Percentiles rank a stretch among this genome's conserved stretches.
Evolutionary conservation across 2,888 invertebrate genomes (phyloP).

Genomic region (Cantharis lateralis): DNA sequence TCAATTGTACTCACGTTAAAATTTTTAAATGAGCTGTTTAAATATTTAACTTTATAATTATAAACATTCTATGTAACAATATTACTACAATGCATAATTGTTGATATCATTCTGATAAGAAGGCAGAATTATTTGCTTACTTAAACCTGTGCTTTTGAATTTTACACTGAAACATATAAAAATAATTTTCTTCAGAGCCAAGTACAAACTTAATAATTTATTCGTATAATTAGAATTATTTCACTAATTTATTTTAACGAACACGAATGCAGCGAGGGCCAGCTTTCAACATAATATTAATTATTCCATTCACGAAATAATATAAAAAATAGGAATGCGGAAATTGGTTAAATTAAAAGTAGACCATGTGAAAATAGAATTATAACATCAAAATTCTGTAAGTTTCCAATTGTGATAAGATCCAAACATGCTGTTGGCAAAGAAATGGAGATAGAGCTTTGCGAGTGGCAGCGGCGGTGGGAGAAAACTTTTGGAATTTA

Average conservation of each 20-base stretch:
- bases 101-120: background rate
- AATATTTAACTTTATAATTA: slow-evolving; percentile 10
- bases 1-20: background rate
- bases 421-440: background rate
- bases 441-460: background rate
- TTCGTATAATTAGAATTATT: background rate
- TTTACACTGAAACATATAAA: background rate
- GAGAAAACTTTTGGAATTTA: background rate
- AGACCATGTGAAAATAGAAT: background rate
- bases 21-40: background rate
- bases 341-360: background rate
- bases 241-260: background rate
- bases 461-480: background rate
- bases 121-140: background rate
- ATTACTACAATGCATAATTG: slow-evolving; percentile 3
- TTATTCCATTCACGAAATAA: background rate
- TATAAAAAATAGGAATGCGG: background rate
- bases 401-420: background rate
- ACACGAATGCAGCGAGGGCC: background rate
- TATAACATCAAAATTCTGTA: background rate
- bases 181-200: background rate
- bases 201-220: background rate
- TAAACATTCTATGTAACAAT: slow-evolving; percentile 4
- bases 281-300: background rate
- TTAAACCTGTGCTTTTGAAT: background rate